Evolutionary conservation across 2,888 invertebrate genomes (phyloP).

Genomic region (Graphium colonna): DNA sequence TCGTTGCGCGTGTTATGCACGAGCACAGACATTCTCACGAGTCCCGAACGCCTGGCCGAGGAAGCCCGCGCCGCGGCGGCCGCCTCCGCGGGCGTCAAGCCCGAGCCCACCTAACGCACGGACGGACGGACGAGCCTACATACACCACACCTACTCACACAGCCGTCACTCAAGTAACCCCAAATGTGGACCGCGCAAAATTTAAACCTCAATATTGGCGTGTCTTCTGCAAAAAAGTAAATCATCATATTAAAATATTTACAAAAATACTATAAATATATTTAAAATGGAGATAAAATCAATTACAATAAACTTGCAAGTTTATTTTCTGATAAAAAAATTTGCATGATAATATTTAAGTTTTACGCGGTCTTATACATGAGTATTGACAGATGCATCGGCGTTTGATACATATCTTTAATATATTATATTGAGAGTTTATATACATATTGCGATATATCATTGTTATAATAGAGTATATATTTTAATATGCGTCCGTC

Average conservation of each 20-base stretch:
- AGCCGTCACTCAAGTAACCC: too few relatives aligned
- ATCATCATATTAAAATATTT: too few relatives aligned
- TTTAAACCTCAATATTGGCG: too few relatives aligned
- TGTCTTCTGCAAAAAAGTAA: too few relatives aligned
- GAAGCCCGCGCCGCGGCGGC: slow-evolving; percentile 91
- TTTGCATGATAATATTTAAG: too few relatives aligned
- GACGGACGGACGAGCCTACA: slow-evolving; percentile 22
- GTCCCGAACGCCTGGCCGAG: slow-evolving; percentile 92
- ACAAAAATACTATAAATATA: too few relatives aligned
- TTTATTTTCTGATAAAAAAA: too few relatives aligned
- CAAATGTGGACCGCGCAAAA: too few relatives aligned
- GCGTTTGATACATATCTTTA: not conserved
- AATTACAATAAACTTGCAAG: too few relatives aligned
- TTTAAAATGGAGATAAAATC: too few relatives aligned
- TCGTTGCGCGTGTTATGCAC: slow-evolving; percentile 94
- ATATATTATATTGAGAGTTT: not conserved
- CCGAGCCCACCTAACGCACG: slow-evolving; percentile 58
- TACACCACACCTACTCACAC: not conserved
- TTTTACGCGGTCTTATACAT: not conserved
- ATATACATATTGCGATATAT: too few relatives aligned
- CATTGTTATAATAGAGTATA: not conserved
- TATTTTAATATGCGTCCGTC: slow-evolving; percentile 1
- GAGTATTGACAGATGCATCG: not conserved
- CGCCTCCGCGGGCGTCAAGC: slow-evolving; percentile 55
- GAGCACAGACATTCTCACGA: slow-evolving; percentile 94